A percentile compares a stretch with the other conserved stretches of the same genome.
Evolutionary conservation across 1,140 invertebrate species (phyloP).

Genomic region (Heliconius melpomene): DNA sequence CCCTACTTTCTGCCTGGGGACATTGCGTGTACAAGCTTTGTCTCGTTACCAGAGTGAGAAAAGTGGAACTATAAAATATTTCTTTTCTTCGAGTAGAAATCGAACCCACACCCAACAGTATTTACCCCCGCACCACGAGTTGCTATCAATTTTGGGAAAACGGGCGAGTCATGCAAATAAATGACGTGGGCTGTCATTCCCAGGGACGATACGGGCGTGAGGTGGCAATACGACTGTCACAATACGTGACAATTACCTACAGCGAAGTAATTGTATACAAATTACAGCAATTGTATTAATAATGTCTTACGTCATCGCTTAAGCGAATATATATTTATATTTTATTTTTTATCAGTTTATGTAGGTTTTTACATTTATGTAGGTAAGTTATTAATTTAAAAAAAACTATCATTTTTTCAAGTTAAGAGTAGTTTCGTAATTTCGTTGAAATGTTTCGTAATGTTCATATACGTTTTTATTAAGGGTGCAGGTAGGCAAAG

Average conservation of each 20-base stretch:
- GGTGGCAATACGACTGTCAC: constrained; percentile 23
- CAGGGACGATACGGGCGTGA: constrained; percentile 10
- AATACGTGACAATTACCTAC: constrained; percentile 28
- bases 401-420: too few relatives aligned
- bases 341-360: background rate
- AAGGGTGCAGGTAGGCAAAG: too few relatives aligned
- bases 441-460: too few relatives aligned
- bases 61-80: too few relatives aligned
- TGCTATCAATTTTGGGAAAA: constrained; percentile 29
- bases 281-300: constrained; percentile 2
- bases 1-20: too few relatives aligned
- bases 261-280: background rate
- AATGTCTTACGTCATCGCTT: background rate
- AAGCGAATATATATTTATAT: background rate
- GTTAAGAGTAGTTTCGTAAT: too few relatives aligned
- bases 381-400: too few relatives aligned
- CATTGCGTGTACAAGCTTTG: too few relatives aligned
- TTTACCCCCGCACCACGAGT: background rate
- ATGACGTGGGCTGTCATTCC: constrained; percentile 25
- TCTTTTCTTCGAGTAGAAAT: too few relatives aligned
- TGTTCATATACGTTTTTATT: too few relatives aligned
- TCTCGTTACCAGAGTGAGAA: too few relatives aligned
- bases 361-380: background rate
- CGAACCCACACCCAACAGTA: too few relatives aligned
- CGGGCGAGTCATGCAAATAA: constrained; percentile 39